Base-by-base conservation (phyloP, 1,140 invertebrate genomes). In the Grapholita molesta region DNA sequence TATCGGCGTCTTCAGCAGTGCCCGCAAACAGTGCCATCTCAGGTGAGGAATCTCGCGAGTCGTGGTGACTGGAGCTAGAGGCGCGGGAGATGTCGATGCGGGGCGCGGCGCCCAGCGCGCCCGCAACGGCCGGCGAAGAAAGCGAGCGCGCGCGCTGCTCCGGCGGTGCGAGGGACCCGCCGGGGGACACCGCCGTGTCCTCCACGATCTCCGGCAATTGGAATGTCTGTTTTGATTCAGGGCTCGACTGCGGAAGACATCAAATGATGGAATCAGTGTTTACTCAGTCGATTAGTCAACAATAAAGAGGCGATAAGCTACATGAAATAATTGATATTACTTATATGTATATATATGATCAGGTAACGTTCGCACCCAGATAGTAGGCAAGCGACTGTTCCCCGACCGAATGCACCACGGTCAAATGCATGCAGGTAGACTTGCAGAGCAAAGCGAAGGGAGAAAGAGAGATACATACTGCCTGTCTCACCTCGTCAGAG, bases 21-120 rank as follows among this genome's bases (percentile, higher is more conserved):
- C 84, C 87, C 30, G 86, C 79, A 72, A 91, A 90, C n/a, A 96
- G 92, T 75, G 96, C 96, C 74, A 95, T 93, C 81, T 97, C 96
- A 0, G 96, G 96, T 24, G 95, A 96, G 71, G 95, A 96, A 75
- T 96, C 96, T 61, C 95, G 94, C 75, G 96, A 97, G 84, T 97
- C 95, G 81, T 97, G 96, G 75, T 96, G 96, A 23, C 96, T 97
- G 28, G 96, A 96, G 84, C 96, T 97, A 75, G 96, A 97, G 2
- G 97, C 96, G 61, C 96, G 93, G 67, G 96, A 97, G 78, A 97
- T 96, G 89, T 97, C 96, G 76, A 97, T 97, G 73, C 96, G 94
- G 1, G 96, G 97, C 38, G 96, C 96, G 67, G 94, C 94, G 72
- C 94, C 94, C 65, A 95, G 79, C 28, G 70, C 78, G n/a, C 77